phyloP scores from a whole-genome alignment of 2,113 vertebrate species.

The Percopsis transmontana region DNA sequence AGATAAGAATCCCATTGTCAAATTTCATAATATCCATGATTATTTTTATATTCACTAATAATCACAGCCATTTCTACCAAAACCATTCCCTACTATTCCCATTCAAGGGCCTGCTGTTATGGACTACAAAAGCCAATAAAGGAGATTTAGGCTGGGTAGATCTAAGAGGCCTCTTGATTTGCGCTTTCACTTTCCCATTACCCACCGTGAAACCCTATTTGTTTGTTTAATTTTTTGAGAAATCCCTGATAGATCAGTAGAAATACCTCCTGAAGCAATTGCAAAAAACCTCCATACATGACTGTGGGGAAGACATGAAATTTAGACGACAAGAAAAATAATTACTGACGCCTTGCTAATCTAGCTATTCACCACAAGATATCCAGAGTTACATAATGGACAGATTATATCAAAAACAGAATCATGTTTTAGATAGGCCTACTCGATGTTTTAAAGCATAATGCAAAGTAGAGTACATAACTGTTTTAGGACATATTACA shows the following conservation, averaged over 20 bases:
- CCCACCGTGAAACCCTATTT: slow-evolving; percentile 23
- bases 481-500: slow-evolving; percentile 4
- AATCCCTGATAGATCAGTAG: slow-evolving; percentile 37
- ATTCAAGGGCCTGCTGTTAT: not conserved
- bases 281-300: slow-evolving; percentile 12
- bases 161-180: slow-evolving; percentile 3
- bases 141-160: slow-evolving; percentile 2
- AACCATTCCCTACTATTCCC: not conserved
- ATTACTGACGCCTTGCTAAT: slow-evolving; percentile 21
- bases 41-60: not conserved
- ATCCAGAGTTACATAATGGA: slow-evolving; percentile 32
- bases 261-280: slow-evolving; percentile 26
- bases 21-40: slow-evolving; percentile 21
- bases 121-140: not conserved
- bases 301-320: slow-evolving; percentile 25
- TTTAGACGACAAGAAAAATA: slow-evolving; percentile 25
- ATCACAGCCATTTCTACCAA: not conserved
- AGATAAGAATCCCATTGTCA: slow-evolving; percentile 14
- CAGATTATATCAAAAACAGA: not conserved
- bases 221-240: slow-evolving; percentile 29
- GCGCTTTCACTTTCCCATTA: slow-evolving; percentile 47
- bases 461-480: slow-evolving; percentile 14
- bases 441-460: slow-evolving; percentile 15
- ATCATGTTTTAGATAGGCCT: slow-evolving; percentile 6
- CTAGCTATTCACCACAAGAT: slow-evolving; percentile 16